Conservation (phyloP, 2,888 invertebrate species). For the Cheilosia scutellata region DNA sequence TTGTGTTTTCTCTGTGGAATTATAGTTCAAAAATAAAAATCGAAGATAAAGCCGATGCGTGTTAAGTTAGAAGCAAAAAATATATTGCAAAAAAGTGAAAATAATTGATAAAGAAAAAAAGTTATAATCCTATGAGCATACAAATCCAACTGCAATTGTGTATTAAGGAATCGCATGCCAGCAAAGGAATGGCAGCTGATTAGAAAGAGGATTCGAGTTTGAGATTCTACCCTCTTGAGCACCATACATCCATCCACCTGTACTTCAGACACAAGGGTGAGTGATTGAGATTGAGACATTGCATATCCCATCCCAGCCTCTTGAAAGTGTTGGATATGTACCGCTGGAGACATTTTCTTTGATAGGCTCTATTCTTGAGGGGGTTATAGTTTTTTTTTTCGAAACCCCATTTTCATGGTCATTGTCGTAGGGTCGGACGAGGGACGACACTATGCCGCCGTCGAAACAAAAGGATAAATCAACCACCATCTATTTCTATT, state of each 20-base stretch:
- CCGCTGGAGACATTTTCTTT: constrained; percentile 3
- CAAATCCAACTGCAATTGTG: constrained; percentile 23
- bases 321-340: constrained; percentile 7
- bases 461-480: constrained; percentile 32
- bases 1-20: constrained; percentile 20
- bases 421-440: constrained; percentile 60
- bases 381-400: neutral
- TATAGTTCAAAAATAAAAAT: neutral
- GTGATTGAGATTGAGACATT: neutral
- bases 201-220: constrained; percentile 36
- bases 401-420: constrained; percentile 65
- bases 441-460: constrained; percentile 51
- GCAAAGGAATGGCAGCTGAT: constrained; percentile 65
- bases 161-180: constrained; percentile 18
- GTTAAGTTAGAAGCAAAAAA: constrained; percentile 28
- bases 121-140: constrained; percentile 17
- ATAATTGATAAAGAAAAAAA: constrained; percentile 15
- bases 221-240: constrained; percentile 3
- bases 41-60: constrained; percentile 50
- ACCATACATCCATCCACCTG: constrained; percentile 59
- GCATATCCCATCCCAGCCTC: neutral
- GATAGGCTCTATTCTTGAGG: neutral
- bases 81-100: constrained; percentile 6
- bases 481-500: constrained; percentile 24
- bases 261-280: constrained; percentile 56